Evolutionary conservation across 1,140 invertebrate genomes (phyloP).

Genomic region (Drosophila ananassae): DNA sequence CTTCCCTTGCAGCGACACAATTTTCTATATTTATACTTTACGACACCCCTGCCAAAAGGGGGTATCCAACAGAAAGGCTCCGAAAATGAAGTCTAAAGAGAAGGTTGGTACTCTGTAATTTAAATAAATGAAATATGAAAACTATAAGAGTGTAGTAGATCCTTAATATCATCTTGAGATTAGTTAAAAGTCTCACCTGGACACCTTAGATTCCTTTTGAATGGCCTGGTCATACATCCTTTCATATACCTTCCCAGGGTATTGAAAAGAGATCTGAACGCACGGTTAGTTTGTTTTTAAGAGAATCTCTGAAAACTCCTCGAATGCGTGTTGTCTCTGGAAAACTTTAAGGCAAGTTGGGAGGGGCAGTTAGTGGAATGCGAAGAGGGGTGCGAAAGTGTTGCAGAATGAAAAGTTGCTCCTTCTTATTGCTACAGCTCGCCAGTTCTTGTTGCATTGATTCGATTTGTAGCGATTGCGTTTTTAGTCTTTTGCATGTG

Average conservation of each 20-base stretch:
- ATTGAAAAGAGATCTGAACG: conserved; percentile 43
- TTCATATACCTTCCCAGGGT: conserved; percentile 9
- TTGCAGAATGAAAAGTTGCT: conserved; percentile 75
- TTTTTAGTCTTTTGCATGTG: conserved; percentile 81
- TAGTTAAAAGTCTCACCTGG: too few species aligned
- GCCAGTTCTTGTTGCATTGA: conserved; percentile 69
- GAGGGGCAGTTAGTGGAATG: conserved; percentile 9
- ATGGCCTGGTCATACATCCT: neutral
- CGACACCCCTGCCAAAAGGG: conserved; percentile 45
- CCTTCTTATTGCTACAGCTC: conserved; percentile 35
- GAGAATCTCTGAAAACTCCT: conserved; percentile 10
- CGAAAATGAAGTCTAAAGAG: neutral
- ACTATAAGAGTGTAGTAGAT: too few species aligned
- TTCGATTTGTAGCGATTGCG: conserved; percentile 81
- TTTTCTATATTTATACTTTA: conserved; percentile 79
- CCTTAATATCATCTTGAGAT: too few species aligned
- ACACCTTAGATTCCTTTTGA: neutral
- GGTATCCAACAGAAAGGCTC: neutral
- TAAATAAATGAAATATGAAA: neutral
- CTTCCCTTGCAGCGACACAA: conserved; percentile 80
- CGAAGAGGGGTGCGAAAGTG: conserved; percentile 53
- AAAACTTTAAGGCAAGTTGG: conserved; percentile 52
- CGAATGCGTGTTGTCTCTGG: conserved; percentile 42
- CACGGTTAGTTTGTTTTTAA: conserved; percentile 69
- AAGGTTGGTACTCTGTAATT: neutral